Percentiles rank a stretch among this genome's conserved stretches.
Conservation (phyloP, 2,797 vertebrate genomes). For the Sebastes minor region DNA sequence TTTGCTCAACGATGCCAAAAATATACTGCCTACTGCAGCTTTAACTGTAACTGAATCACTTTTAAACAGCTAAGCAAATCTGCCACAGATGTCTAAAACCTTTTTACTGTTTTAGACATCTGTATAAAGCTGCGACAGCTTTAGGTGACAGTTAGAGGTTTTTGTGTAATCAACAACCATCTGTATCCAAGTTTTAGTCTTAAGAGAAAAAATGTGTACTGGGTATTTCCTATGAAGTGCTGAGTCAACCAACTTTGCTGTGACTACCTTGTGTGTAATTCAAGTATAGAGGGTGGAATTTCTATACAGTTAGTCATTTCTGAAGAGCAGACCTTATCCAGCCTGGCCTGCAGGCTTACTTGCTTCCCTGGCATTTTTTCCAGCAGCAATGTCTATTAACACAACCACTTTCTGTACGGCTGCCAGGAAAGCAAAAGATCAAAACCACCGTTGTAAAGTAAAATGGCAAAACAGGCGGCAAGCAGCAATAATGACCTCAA, state of each 20-base stretch:
- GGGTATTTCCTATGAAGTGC: background rate
- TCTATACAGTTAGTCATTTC: constrained; percentile 13
- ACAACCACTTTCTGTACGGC: constrained; percentile 53
- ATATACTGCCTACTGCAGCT: accelerated
- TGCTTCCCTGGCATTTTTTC: constrained; percentile 18
- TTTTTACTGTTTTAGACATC: background rate
- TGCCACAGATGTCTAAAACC: background rate
- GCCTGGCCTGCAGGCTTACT: background rate
- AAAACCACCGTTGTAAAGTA: constrained; percentile 40
- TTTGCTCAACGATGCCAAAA: no score
- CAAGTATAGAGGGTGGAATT: background rate
- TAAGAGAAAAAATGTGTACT: background rate
- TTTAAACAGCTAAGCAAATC: background rate
- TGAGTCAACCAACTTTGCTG: background rate
- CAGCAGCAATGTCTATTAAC: constrained; percentile 58
- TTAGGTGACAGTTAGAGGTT: background rate
- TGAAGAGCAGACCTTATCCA: constrained; percentile 1
- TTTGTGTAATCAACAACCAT: background rate
- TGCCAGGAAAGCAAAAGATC: constrained; percentile 70
- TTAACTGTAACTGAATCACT: background rate
- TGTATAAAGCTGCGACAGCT: background rate
- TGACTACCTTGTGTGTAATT: background rate
- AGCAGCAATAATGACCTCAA: constrained; percentile 35
- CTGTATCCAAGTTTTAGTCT: background rate
- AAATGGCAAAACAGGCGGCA: constrained; percentile 29